Percentiles rank a stretch among this genome's conserved stretches.
Conservation (phyloP, 53 echinoderm and acorn worm species). For the Astropecten irregularis region DNA sequence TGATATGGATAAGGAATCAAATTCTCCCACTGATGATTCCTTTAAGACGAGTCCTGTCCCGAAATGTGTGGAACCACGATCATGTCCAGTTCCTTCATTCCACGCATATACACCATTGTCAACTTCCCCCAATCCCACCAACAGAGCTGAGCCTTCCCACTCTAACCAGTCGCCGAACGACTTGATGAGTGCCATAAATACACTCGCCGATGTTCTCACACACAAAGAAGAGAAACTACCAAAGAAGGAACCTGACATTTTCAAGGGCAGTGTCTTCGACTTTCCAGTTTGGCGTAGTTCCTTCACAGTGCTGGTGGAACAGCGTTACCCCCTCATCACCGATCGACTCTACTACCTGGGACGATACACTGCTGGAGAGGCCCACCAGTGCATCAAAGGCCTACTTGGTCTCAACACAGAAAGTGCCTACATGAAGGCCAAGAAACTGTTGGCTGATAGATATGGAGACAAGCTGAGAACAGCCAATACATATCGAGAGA, state of each 20-base stretch:
- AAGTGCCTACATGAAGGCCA: too few relatives aligned
- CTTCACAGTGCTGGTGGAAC: slow-evolving; percentile 13
- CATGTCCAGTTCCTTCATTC: too few relatives aligned
- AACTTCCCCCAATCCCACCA: too few relatives aligned
- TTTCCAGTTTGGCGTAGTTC: slow-evolving; percentile 1
- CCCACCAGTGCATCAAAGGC: slow-evolving; percentile 6
- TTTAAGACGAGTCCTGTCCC: background rate
- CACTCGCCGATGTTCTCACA: slow-evolving; percentile 1
- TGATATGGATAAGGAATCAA: too few relatives aligned
- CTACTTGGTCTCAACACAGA: slow-evolving; percentile 11
- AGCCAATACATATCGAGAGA: too few relatives aligned
- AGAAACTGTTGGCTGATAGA: too few relatives aligned
- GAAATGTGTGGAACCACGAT: too few relatives aligned
- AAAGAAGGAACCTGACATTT: background rate
- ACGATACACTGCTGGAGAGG: slow-evolving; percentile 29
- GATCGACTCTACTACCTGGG: slow-evolving; percentile 12
- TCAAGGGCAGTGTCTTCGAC: slow-evolving; percentile 2
- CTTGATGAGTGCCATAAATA: slow-evolving; percentile 12
- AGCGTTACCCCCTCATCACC: slow-evolving; percentile 19
- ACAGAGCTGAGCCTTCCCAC: background rate
- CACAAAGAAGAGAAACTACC: slow-evolving; percentile 18
- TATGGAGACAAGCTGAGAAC: too few relatives aligned
- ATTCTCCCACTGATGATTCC: background rate
- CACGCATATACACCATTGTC: too few relatives aligned
- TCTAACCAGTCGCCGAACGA: background rate